Evolutionary conservation across 2,888 invertebrate species (phyloP).

Genomic region (Cryptocephalus primarius): DNA sequence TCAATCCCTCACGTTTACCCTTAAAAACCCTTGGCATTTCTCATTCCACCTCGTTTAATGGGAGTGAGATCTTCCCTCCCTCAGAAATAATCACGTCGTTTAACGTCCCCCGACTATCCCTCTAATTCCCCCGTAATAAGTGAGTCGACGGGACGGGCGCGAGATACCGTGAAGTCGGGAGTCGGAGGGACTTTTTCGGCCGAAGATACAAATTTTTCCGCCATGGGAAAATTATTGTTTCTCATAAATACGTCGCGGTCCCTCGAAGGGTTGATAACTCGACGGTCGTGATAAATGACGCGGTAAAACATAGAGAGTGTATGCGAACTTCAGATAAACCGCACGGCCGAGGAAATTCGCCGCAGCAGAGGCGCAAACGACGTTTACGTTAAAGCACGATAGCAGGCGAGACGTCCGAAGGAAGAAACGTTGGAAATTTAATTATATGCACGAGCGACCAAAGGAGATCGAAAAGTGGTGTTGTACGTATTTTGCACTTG

Average conservation of each 20-base stretch:
- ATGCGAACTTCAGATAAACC: constrained; percentile 22
- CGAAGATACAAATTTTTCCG: constrained; percentile 12
- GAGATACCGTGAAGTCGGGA: too few species aligned
- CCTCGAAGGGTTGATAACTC: constrained; percentile 7
- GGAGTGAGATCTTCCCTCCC: too few species aligned
- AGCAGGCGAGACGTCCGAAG: not conserved
- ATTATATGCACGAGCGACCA: too few species aligned
- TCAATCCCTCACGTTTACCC: too few species aligned
- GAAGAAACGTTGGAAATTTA: not conserved
- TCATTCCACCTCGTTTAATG: too few species aligned
- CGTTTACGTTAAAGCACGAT: not conserved
- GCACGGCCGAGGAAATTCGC: not conserved
- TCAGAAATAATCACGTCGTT: too few species aligned
- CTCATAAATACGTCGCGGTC: constrained; percentile 14
- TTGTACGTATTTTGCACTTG: too few species aligned
- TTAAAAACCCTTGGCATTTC: too few species aligned
- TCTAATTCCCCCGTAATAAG: too few species aligned
- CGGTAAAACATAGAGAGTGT: constrained; percentile 20
- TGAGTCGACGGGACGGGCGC: too few species aligned
- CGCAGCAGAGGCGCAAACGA: not conserved
- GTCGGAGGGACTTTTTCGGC: not conserved
- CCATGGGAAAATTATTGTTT: constrained; percentile 13
- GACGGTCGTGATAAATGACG: constrained; percentile 20
- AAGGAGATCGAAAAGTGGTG: too few species aligned
- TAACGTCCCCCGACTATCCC: too few species aligned